Evolutionary conservation across 2,888 invertebrate genomes (phyloP), one percentile per base, ranked within the genome.

Genomic region (Macrophya alboannulata): DNA sequence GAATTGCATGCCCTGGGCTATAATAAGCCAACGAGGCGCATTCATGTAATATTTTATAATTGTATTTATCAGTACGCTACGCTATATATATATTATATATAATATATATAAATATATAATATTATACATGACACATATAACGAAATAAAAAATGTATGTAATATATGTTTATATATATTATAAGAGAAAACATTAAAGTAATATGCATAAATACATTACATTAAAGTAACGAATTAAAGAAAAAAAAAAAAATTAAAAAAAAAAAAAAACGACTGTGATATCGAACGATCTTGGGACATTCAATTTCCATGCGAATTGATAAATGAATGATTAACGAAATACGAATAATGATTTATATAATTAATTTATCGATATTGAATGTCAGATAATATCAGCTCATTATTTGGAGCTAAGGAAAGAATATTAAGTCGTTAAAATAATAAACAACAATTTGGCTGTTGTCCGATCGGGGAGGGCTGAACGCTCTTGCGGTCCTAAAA

Each of bases 201-300:
- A 92, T 92, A 92, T 91, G 91, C 89, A 89, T 91, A 91, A 92
- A 90, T 90, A 92, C 91, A 92, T 92, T 92, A 92, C 90, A 90
- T 90, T 92, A 90, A 90, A 89, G 88, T 90, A 90, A 90, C 88
- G 90, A 88, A 88, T 86, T 59, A 86, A 86, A 86, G 85, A 85
- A 84, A 86, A 90, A 90, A 87, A 90, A 90, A 91, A 90, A 89
- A 74, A 86, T 86, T 87, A 86, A 85, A 86, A 84, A 89, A 89
- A 92, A 90, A 89, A 90, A 92, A 91, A 92, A 92, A 93, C 92
- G 92, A 93, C 93, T 93, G 93, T 93, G 93, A 93, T 93, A 93
- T 92, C 91, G 91, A 93, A 93, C 93, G 93, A 93, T 93, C 93
- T 93, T 92, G 93, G 90, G 92, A 92, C 93, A 93, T 93, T 93